Evolutionary conservation across 2,888 invertebrate genomes (phyloP).

Genomic region (Diaprepes abbreviatus): DNA sequence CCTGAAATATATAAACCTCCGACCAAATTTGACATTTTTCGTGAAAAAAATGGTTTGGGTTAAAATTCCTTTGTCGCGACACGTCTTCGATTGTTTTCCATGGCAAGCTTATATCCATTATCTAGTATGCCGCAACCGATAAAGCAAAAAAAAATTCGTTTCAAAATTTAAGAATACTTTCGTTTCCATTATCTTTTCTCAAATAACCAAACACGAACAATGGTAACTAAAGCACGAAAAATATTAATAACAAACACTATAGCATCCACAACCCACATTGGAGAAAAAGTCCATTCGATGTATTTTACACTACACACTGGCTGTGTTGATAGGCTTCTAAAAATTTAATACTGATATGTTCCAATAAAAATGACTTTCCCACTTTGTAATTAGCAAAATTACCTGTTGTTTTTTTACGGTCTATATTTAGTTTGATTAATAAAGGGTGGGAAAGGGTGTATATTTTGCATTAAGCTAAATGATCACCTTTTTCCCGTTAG

Average conservation of each 20-base stretch:
- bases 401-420: conserved; percentile 18
- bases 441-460: conserved; percentile 62
- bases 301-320: too few species aligned
- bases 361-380: not conserved
- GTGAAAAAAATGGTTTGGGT: too few species aligned
- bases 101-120: too few species aligned
- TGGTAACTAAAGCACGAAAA: not conserved
- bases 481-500: not conserved
- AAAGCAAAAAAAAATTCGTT: too few species aligned
- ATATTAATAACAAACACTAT: not conserved
- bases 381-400: conserved; percentile 29
- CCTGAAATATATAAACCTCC: too few species aligned
- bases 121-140: too few species aligned
- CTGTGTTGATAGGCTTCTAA: too few species aligned
- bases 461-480: conserved; percentile 13
- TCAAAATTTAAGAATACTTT: too few species aligned
- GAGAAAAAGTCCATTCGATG: too few species aligned
- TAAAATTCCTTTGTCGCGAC: not conserved
- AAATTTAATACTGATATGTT: not conserved
- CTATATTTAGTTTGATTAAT: conserved; percentile 37
- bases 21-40: too few species aligned
- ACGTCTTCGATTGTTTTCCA: not conserved
- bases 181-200: not conserved
- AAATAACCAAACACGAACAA: not conserved
- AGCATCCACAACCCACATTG: not conserved